These are phyloP conservation scores for Eupeodes corollae DNA, from an alignment of 1,140 invertebrate species.

Conservation along the genomic window DNA sequence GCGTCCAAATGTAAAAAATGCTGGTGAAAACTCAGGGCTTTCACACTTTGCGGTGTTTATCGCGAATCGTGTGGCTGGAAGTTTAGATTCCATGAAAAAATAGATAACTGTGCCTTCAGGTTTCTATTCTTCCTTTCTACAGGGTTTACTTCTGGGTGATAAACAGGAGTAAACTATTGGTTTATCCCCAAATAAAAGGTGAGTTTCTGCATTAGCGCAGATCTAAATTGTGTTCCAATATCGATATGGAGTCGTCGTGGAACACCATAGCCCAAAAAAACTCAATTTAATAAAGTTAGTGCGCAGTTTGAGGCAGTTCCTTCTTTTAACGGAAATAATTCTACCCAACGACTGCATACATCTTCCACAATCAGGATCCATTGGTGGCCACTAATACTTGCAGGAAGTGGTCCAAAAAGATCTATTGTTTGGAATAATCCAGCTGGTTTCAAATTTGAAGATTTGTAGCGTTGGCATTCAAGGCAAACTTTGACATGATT, in stretches of 20 bases:
- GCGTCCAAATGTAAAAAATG: conserved; percentile 32
- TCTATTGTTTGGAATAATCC: no score
- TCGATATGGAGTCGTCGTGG: conserved; percentile 26
- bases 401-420: no score
- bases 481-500: not conserved
- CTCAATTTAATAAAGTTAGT: conserved; percentile 19
- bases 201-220: conserved; percentile 5
- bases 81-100: conserved; percentile 27
- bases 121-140: conserved; percentile 31
- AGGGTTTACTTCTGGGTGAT: conserved; percentile 32
- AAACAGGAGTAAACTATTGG: conserved; percentile 23
- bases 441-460: no score
- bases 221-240: conserved; percentile 31
- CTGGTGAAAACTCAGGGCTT: conserved; percentile 34
- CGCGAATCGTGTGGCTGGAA: conserved; percentile 32
- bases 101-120: conserved; percentile 28
- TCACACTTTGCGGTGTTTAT: conserved; percentile 33
- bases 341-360: conserved; percentile 13
- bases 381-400: conserved; percentile 5
- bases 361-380: conserved; percentile 31
- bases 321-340: conserved; percentile 19
- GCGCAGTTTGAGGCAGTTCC: conserved; percentile 27
- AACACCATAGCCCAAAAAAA: conserved; percentile 31
- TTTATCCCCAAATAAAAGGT: conserved; percentile 14
- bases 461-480: conserved; percentile 10